Percentiles rank a stretch among this genome's conserved stretches.
These are phyloP conservation scores for Notiomystis cincta DNA, from an alignment of 2,113 vertebrate species.

Conservation along the genomic window DNA sequence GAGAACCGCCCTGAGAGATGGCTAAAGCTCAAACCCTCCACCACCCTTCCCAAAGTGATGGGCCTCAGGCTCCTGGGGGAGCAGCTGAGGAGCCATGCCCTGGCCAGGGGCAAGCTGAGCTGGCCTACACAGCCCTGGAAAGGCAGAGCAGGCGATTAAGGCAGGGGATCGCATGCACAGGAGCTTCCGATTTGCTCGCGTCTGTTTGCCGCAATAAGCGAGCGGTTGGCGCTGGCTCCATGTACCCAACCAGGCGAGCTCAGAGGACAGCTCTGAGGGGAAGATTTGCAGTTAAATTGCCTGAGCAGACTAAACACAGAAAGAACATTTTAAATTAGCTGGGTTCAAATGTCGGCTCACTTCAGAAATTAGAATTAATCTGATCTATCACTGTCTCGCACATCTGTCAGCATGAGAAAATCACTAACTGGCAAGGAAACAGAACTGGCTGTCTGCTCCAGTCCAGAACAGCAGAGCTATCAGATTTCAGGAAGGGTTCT, in stretches of 20 bases:
- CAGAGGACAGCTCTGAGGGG: neutral
- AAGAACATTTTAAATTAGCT: constrained; percentile 4
- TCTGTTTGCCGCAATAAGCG: neutral
- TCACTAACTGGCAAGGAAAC: neutral
- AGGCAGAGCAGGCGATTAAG: neutral
- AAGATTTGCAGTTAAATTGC: neutral
- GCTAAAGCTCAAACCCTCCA: neutral
- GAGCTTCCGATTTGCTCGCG: neutral
- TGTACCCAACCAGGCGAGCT: neutral
- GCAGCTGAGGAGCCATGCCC: neutral
- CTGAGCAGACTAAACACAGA: neutral
- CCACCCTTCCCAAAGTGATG: neutral
- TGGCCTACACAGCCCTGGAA: neutral
- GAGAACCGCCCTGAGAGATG: neutral
- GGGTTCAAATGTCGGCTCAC: neutral
- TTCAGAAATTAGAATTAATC: constrained; percentile 40
- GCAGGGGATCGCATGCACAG: fast-evolving
- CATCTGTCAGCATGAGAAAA: neutral
- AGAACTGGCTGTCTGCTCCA: neutral
- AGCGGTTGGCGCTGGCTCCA: neutral
- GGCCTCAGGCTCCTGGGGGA: neutral
- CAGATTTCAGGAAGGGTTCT: neutral
- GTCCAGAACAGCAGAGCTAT: neutral
- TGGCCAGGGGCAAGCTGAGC: fast-evolving
- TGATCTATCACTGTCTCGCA: neutral